Conservation (phyloP, 2,797 vertebrate genomes). For the Trachops cirrhosus region DNA sequence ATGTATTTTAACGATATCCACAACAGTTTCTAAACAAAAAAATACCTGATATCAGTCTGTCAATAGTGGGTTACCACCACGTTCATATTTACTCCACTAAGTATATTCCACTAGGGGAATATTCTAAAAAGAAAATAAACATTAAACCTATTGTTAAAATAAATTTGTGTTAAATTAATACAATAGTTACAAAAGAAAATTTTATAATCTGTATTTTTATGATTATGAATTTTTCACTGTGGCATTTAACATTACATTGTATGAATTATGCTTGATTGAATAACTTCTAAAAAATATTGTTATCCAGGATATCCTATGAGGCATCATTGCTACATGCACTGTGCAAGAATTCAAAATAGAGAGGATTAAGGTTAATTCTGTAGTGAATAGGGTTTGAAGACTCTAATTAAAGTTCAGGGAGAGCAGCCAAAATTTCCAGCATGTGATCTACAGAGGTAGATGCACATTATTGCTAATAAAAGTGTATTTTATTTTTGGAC, state of each 20-base stretch:
- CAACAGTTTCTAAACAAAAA: neutral
- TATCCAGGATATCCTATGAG: neutral
- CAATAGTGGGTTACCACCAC: neutral
- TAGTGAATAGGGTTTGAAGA: neutral
- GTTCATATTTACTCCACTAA: neutral
- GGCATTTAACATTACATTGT: neutral
- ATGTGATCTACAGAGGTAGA: neutral
- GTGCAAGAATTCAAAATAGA: constrained; percentile 1
- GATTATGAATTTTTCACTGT: neutral
- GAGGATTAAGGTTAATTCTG: constrained; percentile 49
- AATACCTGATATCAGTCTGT: neutral
- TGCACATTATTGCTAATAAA: constrained; percentile 19
- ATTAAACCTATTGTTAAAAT: neutral
- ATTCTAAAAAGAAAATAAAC: neutral
- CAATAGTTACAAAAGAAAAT: neutral
- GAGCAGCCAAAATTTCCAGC: neutral
- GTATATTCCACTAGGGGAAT: neutral
- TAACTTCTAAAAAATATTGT: neutral
- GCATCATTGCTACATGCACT: neutral
- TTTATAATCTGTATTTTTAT: neutral
- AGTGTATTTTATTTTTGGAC: neutral
- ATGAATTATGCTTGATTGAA: neutral
- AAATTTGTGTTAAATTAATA: neutral
- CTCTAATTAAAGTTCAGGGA: constrained; percentile 55
- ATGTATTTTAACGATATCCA: neutral